A percentile compares a stretch with the other conserved stretches of the same genome.
Evolutionary conservation across 2,888 invertebrate genomes (phyloP).

Genomic region (Gnatocerus cornutus): DNA sequence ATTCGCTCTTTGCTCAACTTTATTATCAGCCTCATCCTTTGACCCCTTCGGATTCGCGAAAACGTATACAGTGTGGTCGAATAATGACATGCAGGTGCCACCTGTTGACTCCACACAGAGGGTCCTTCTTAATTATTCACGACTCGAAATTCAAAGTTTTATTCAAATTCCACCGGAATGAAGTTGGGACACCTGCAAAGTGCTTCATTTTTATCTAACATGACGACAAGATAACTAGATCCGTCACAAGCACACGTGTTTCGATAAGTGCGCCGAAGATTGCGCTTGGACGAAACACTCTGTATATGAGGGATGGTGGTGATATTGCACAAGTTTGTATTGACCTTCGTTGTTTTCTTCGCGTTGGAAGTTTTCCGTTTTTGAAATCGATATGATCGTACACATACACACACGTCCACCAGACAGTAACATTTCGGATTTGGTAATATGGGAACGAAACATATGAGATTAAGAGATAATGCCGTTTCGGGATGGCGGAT

Average conservation of each 20-base stretch:
- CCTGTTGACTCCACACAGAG: background rate
- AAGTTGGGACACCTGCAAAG: background rate
- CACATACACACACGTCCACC: slow-evolving; percentile 28
- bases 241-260: slow-evolving; percentile 5
- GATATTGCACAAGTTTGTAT: too few species aligned
- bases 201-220: background rate
- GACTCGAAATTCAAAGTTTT: background rate
- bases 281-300: slow-evolving; percentile 2
- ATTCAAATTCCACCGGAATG: background rate
- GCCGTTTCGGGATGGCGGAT: slow-evolving; percentile 24
- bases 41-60: slow-evolving; percentile 10
- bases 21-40: slow-evolving; percentile 31
- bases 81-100: background rate
- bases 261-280: background rate
- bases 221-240: slow-evolving; percentile 2
- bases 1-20: slow-evolving; percentile 22
- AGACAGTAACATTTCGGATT: slow-evolving; percentile 41
- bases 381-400: slow-evolving; percentile 6
- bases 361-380: background rate
- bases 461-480: slow-evolving; percentile 60
- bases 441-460: slow-evolving; percentile 59
- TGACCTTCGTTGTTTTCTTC: background rate
- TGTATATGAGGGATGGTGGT: too few species aligned
- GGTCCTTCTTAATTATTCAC: background rate
- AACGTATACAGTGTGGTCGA: too few species aligned